Evolutionary conservation across 2,888 invertebrate genomes (phyloP), one percentile per base, ranked within the genome.

Genomic region (Drosophila histrio): DNA sequence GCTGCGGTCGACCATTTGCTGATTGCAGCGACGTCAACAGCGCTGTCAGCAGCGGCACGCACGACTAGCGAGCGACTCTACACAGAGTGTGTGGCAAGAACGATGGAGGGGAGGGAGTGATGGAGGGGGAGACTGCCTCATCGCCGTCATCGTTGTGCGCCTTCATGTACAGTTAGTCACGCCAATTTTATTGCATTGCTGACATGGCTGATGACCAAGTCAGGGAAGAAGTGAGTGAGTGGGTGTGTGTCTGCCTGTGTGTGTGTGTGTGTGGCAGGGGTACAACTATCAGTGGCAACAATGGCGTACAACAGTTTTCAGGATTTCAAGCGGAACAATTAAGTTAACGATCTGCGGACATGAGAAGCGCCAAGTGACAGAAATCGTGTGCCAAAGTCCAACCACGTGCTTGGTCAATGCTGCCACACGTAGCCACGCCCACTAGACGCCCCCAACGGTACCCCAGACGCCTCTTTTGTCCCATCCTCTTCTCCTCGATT

Each of bases 251-350:
- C 8, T 38, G 36, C 46, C 28, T 28, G 13, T 36, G 30, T 9
- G 22, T 26, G 24, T 26, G 32, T 17, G 8, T 17, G 22, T 59
- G 36, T 22, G 13, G 11, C 8, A 11, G 22, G 17, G 7, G 8
- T 62, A 61, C 71, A 66, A 66, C 80, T 80, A 81, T 84, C 84
- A 84, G 78, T 81, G 72, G 81, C 81, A 78, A 81, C 80, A 81
- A 81, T 80, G 75, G 84, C 68, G 81, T 54, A 70, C 61, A 70
- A 75, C 84, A 76, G 83, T 74, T 86, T 81, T 72, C 75, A 47
- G 77, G 62, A 80, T 82, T 86, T 86, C 87, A 84, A 82, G 86
- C 84, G 86, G 76, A 87, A 87, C 86, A 88, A 87, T 88, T 88
- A 87, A 88, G 87, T 87, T 87, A 86, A 86, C 87, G 80, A 87